Evolutionary conservation across 2,888 invertebrate genomes (phyloP).

Genomic region (Onthophagus sagittarius): DNA sequence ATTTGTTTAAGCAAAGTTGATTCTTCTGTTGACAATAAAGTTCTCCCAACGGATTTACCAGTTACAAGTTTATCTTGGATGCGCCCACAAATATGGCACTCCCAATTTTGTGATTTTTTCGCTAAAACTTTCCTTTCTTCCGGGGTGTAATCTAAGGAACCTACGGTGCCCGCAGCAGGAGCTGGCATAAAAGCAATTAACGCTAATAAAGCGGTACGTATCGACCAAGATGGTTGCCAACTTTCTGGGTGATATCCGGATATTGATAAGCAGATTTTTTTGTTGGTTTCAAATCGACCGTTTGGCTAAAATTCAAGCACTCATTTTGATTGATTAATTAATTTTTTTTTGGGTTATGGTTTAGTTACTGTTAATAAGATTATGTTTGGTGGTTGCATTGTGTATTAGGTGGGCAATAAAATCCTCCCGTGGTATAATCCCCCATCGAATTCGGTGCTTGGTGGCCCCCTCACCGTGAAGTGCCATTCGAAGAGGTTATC

Average conservation of each 20-base stretch:
- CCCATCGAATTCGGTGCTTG: conserved; percentile 82
- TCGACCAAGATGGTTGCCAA: conserved; percentile 97
- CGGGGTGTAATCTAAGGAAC: conserved; percentile 83
- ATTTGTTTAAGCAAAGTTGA: conserved; percentile 53
- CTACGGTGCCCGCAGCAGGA: conserved; percentile 84
- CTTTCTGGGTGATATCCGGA: conserved; percentile 97
- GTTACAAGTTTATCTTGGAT: conserved; percentile 51
- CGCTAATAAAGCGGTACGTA: conserved; percentile 86
- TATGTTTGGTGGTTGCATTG: conserved; percentile 96
- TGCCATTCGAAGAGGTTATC: conserved; percentile 98
- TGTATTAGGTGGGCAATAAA: conserved; percentile 87
- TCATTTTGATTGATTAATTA: too few species aligned
- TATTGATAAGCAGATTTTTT: conserved; percentile 93
- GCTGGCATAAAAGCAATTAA: conserved; percentile 94
- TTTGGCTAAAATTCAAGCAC: conserved; percentile 71
- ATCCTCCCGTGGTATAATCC: conserved; percentile 93
- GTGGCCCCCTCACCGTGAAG: conserved; percentile 89
- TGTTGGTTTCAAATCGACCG: conserved; percentile 88
- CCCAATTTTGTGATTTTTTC: conserved; percentile 64
- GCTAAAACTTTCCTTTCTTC: conserved; percentile 79
- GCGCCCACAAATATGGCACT: conserved; percentile 61
- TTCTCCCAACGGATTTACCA: conserved; percentile 24
- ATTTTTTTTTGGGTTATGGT: too few species aligned
- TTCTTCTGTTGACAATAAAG: conserved; percentile 53
- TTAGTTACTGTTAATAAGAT: conserved; percentile 79